Evolutionary conservation across 2,888 invertebrate species (phyloP).

Genomic region (Bedellia somnulentella): DNA sequence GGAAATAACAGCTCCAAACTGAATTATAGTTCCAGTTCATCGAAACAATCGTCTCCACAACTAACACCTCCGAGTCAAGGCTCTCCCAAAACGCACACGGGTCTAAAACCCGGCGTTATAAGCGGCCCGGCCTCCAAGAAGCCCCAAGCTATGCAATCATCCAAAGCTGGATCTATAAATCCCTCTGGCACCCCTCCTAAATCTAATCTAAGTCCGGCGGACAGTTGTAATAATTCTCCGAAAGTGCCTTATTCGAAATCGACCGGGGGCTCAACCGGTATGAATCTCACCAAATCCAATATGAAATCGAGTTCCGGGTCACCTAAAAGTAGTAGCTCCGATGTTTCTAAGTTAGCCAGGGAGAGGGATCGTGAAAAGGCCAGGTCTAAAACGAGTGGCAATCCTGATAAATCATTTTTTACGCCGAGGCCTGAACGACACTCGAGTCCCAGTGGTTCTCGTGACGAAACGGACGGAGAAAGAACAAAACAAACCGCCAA

Average conservation of each 20-base stretch:
- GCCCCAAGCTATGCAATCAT: constrained; percentile 65
- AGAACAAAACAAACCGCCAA: constrained; percentile 64
- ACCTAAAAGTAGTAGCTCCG: constrained; percentile 63
- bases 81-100: constrained; percentile 80
- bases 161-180: constrained; percentile 34
- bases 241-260: constrained; percentile 57
- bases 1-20: constrained; percentile 46
- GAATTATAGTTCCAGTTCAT: constrained; percentile 44
- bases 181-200: constrained; percentile 47
- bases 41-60: constrained; percentile 47
- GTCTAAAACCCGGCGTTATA: constrained; percentile 81
- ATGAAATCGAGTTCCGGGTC: constrained; percentile 61
- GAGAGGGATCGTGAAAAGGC: constrained; percentile 64
- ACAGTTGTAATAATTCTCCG: constrained; percentile 24
- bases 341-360: constrained; percentile 58
- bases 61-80: constrained; percentile 59
- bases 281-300: constrained; percentile 45
- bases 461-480: constrained; percentile 67
- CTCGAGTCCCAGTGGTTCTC: constrained; percentile 66
- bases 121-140: constrained; percentile 87
- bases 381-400: constrained; percentile 54
- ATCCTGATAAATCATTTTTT: constrained; percentile 67
- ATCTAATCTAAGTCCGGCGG: constrained; percentile 38
- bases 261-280: constrained; percentile 35
- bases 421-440: constrained; percentile 65